Base-by-base conservation (phyloP, 2,888 invertebrate genomes). In the Gastracanthus pulcherrimus region DNA sequence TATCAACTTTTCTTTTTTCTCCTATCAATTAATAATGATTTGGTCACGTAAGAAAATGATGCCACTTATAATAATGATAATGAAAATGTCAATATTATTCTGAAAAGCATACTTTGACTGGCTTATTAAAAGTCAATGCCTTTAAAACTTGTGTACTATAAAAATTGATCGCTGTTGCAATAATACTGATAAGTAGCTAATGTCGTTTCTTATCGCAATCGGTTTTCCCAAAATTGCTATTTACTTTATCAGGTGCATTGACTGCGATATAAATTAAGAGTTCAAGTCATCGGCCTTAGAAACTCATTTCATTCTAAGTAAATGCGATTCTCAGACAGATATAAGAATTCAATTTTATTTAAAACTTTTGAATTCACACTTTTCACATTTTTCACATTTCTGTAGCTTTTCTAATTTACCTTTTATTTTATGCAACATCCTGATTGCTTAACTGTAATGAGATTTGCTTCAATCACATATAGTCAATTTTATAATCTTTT, bases 181-280 rank as follows among this genome's bases (percentile, higher is more conserved):
- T 7, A 36, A 55, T 26, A 36, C 34, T 55, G 36, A 70, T 34
- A 34, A 19, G n/a, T n/a, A 48, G 48, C 48, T 19, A 48, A 48
- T 19, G 48, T 19, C 51, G 51, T 16, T 51, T 0, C n/a, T 64
- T 75, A 64, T 64, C 48, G 64, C 23, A 23, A 34, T 48, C 13
- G 19, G 45, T 41, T 34, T 36, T 64, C 48, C 74, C 41, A 64
- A 75, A 75, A 64, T 75, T n/a, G 48, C 34, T 16, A 16, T 23
- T 48, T 23, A 3, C 48, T 36, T 75, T 75, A 75, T 75, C 74
- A 23, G 48, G 16, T 48, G 11, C 62, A 29, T 19, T 31, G 29
- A 23, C 36, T 11, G 19, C 2, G 36, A 60, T 23, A 41, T 34
- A 13, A 55, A 34, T 64, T 23, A 64, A 31, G 19, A 48, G 34